A percentile compares a stretch with the other conserved stretches of the same genome.
Conservation (phyloP, 2,113 vertebrate genomes). For the Saccopteryx bilineata region DNA sequence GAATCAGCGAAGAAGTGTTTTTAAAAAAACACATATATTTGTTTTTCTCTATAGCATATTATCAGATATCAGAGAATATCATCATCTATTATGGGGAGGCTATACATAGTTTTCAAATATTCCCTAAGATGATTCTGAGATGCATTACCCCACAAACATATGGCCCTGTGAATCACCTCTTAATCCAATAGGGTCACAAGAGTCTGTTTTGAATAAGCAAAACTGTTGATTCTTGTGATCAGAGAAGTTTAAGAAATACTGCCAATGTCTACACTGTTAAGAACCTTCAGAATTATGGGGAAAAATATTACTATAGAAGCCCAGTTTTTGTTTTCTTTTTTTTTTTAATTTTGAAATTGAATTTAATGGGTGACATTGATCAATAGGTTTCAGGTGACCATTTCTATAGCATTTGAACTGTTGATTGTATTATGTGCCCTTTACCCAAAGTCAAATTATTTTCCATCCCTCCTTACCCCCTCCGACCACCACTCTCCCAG, state of each 20-base stretch:
- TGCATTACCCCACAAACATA: background rate
- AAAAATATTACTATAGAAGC: background rate
- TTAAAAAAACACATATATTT: background rate
- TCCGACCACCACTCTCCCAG: too few relatives aligned
- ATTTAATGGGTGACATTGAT: too few relatives aligned
- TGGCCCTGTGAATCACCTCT: background rate
- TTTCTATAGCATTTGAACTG: too few relatives aligned
- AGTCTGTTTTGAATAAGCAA: constrained; percentile 8
- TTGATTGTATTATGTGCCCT: too few relatives aligned
- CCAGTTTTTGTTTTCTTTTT: background rate
- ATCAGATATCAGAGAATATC: background rate
- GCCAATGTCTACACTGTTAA: background rate
- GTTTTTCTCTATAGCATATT: background rate
- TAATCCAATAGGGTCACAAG: background rate
- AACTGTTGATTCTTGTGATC: background rate
- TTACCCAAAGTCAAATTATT: too few relatives aligned
- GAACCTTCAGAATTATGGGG: background rate
- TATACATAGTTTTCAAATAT: background rate
- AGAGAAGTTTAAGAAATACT: background rate
- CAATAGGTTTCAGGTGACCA: too few relatives aligned
- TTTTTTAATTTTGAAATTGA: too few relatives aligned
- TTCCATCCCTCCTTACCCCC: too few relatives aligned
- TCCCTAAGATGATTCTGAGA: background rate
- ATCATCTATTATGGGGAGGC: background rate
- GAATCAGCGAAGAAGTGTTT: background rate